Conservation (phyloP, 2,888 invertebrate species). For the Eutolmus rufibarbis region DNA sequence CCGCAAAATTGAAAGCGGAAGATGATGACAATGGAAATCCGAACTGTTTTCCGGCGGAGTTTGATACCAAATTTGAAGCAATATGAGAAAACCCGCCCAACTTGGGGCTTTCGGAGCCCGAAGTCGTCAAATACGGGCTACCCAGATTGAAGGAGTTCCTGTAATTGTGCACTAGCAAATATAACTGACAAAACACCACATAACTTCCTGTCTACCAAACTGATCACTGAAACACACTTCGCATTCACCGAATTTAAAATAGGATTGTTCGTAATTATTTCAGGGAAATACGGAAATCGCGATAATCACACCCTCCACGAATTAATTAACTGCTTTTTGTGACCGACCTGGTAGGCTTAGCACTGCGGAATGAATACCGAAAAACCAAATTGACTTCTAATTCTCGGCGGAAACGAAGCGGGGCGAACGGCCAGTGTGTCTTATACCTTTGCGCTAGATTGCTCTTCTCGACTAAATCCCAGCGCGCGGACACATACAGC, state of each 20-base stretch:
- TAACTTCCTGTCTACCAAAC: background rate
- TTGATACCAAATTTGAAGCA: conserved; percentile 41
- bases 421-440: background rate
- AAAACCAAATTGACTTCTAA: conserved; percentile 38
- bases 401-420: background rate
- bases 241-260: background rate
- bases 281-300: background rate
- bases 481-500: background rate
- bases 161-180: conserved; percentile 5
- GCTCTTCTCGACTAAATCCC: background rate
- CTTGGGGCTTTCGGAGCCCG: conserved; percentile 59
- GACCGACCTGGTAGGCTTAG: conserved; percentile 48
- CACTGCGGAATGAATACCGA: conserved; percentile 43
- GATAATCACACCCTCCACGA: background rate
- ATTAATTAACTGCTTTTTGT: conserved; percentile 19
- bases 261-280: background rate
- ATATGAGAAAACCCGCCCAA: conserved; percentile 45
- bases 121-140: conserved; percentile 61
- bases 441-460: conserved; percentile 3
- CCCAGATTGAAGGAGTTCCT: conserved; percentile 58
- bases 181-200: background rate
- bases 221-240: background rate
- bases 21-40: conserved; percentile 55
- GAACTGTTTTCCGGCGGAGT: conserved; percentile 44
- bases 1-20: conserved; percentile 60